Evolutionary conservation across 2,888 invertebrate species (phyloP), one percentile per base, ranked within the genome.

Genomic region (Stictocephala bisonia): DNA sequence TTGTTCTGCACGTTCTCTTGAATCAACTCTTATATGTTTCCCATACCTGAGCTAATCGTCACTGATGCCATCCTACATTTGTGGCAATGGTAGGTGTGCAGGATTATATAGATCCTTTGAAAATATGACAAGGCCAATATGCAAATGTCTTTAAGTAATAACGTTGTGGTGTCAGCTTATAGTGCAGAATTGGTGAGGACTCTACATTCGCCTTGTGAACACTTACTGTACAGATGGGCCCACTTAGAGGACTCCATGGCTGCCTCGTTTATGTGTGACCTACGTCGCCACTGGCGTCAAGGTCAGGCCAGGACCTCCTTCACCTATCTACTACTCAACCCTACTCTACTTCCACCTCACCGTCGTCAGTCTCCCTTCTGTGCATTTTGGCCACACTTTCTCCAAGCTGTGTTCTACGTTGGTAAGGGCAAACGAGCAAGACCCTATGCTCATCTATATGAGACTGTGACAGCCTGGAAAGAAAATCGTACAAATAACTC

Each of bases 341-440:
- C 98, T 0, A 84, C 44, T 2, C 1, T 9, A 6, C 35, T 35
- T 9, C 35, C 35, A 35, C 7, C 7, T 35, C 72, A 84, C 86
- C 11, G 4, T 18, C 26, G 4, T 51, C 18, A 50, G 20, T 83
- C 89, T 18, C 82, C 84, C 3, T 82, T 85, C 11, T 84, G 87
- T 13, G 85, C 89, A 1, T 84, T 88, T 0, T 96, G 97, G 91
- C 84, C 86, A 51, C 89, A 87, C 0, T 99, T 99, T 82, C 84
- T 98, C 1, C 87, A 90, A 58, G 89, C 96, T 0, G 92, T 99
- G 75, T 99, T 99, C 84, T 99, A 99, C 83, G 90, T 99, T 27
- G 99, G 99, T 0, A 97, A 97, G 86, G 97, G 97, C 71, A 96
- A 94, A 83, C 89, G 93, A 26, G 89, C 93, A 0, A 86, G 99